Conservation (phyloP, 2,888 invertebrate species). For the Acleris sparsana region DNA sequence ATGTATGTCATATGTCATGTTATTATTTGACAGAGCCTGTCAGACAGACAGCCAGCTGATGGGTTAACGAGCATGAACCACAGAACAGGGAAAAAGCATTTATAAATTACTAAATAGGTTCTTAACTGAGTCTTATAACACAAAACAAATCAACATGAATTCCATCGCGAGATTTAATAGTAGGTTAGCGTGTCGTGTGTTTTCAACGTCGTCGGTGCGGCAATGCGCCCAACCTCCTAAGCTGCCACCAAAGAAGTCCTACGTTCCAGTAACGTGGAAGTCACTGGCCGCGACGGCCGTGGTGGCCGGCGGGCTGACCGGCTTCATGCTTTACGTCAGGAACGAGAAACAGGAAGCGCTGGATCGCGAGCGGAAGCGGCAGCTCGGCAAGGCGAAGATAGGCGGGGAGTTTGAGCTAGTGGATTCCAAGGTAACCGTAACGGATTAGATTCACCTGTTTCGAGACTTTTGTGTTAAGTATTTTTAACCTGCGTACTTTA, state of each 20-base stretch:
- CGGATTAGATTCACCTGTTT: too few relatives aligned
- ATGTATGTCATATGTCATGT: conserved; percentile 3
- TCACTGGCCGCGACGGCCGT: conserved; percentile 86
- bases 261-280: conserved; percentile 92
- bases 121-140: conserved; percentile 10
- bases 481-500: too few relatives aligned
- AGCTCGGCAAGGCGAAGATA: conserved; percentile 95
- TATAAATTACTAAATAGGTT: conserved; percentile 19
- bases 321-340: conserved; percentile 90
- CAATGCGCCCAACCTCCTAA: conserved; percentile 67
- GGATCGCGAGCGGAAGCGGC: conserved; percentile 89
- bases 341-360: conserved; percentile 90
- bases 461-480: background rate
- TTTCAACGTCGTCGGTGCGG: conserved; percentile 62
- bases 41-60: conserved; percentile 31
- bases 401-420: conserved; percentile 96
- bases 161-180: conserved; percentile 57
- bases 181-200: conserved; percentile 53
- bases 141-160: conserved; percentile 58
- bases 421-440: conserved; percentile 82
- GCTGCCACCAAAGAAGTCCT: conserved; percentile 53
- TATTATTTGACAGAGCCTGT: background rate
- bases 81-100: conserved; percentile 21
- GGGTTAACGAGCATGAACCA: conserved; percentile 19
- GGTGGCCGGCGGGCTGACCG: conserved; percentile 86